A percentile compares a stretch with the other conserved stretches of the same genome.
Conservation (phyloP, 2,888 invertebrate genomes). For the Boloria euphrosyne region DNA sequence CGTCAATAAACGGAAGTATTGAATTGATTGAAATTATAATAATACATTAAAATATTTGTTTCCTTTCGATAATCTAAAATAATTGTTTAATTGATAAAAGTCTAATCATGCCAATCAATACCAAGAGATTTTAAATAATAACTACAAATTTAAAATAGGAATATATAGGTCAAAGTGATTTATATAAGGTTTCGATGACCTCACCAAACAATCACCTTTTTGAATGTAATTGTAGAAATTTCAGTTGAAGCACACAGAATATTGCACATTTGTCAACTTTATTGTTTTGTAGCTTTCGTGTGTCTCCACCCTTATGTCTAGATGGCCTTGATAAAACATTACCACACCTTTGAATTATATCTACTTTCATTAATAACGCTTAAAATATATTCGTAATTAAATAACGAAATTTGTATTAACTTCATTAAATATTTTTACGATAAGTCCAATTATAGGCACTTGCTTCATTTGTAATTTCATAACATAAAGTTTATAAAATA, state of each 20-base stretch:
- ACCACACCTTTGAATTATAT: constrained; percentile 13
- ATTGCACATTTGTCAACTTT: not conserved
- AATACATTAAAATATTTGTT: no score
- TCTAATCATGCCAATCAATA: no score
- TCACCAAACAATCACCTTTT: no score
- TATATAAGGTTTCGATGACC: no score
- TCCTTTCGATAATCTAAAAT: no score
- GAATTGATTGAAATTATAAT: no score
- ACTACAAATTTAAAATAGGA: no score
- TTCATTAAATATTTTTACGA: constrained; percentile 8
- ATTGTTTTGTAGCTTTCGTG: not conserved
- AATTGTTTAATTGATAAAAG: no score
- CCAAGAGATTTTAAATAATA: no score
- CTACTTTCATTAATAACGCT: constrained; percentile 13
- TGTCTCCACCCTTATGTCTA: constrained; percentile 10
- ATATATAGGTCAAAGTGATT: no score
- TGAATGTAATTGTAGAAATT: not conserved
- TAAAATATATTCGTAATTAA: not conserved
- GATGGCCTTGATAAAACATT: constrained; percentile 22
- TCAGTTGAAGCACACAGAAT: not conserved
- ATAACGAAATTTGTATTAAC: not conserved
- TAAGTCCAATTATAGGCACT: not conserved
- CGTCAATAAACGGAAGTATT: no score
- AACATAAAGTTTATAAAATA: not conserved
- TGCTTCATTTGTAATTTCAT: not conserved